Base-by-base conservation (phyloP, 1,140 invertebrate species). In the Camponotus vicinus region DNA sequence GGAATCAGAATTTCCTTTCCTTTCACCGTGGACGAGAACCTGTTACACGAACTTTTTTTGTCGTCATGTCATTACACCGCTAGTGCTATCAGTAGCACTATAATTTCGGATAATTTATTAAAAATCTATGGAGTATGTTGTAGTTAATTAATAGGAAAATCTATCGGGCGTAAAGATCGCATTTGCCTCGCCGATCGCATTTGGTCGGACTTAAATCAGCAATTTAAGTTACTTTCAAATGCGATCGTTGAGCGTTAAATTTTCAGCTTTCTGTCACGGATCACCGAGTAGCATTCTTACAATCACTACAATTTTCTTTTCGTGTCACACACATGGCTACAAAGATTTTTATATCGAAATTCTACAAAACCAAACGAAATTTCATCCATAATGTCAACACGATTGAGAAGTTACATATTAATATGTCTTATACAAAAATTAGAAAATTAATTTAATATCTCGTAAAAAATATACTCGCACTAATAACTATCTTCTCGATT, bases 1-100 rank as follows among this genome's bases (percentile, higher is more conserved):
- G 84, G 83, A 90, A 90, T 88, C 21, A 87, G 89, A 87, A 89
- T 91, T 90, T 91, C 90, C 89, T 91, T 89, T 91, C 90, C 89
- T 91, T 89, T 91, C 90, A 87, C 87, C 76, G 21, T 77, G 70
- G 45, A 90, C 59, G 89, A 83, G 76, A 90, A 90, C 90, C 89
- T 80, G 87, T 90, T 86, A 70, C 71, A 77, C 88, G 18, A 27
- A 42, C 8, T 63, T 75, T 86, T 89, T 89, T 76, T 45, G 61
- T 32, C 13, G 52, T 85, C 76, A 40, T 79, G 57, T 21, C 32
- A 82, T 82, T 89, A 34, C 67, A 42, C n/a, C 42, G 32, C 42
- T 37, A 52, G 49, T 59, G 77, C 57, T 55, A 57, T 76, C 70
- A 27, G 15, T n/a, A 11, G 59, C 88, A 52, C 27, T 27, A 49